Conservation (phyloP, 1,140 invertebrate species). For the Metaphire vulgaris region DNA sequence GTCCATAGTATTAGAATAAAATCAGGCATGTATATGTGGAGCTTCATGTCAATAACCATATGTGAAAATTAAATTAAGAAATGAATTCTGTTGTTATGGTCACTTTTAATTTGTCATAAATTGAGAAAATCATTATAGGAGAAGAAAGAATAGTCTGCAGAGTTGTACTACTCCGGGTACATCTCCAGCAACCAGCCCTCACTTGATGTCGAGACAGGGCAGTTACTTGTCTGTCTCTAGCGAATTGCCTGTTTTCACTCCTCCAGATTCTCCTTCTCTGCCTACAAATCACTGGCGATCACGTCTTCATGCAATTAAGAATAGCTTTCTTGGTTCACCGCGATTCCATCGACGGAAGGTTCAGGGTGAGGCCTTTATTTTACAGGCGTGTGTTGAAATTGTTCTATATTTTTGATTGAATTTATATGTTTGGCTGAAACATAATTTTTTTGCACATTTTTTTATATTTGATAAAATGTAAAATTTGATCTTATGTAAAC, state of each 20-base stretch:
- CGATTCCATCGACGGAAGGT: constrained; percentile 95
- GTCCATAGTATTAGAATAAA: no score
- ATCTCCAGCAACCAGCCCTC: constrained; percentile 45
- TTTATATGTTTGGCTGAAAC: background rate
- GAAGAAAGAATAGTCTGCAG: constrained; percentile 46
- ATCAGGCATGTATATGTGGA: no score
- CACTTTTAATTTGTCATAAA: no score
- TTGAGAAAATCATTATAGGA: no score
- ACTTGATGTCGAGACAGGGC: constrained; percentile 18
- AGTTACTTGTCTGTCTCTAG: constrained; percentile 13
- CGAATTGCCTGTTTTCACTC: background rate
- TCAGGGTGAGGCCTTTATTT: constrained; percentile 61
- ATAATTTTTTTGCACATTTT: background rate
- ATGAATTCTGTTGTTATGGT: no score
- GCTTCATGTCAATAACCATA: no score
- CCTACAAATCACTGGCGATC: constrained; percentile 70
- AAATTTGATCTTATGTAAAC: no score
- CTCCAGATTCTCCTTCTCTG: background rate
- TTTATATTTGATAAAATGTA: no score
- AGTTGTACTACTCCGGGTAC: constrained; percentile 13
- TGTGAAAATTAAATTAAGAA: no score
- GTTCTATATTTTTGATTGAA: no score
- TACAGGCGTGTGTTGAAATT: no score
- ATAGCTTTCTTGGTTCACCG: constrained; percentile 96
- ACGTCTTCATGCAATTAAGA: constrained; percentile 92